These are phyloP conservation scores for Centropus bengalensis DNA, from an alignment of 2,113 vertebrate genomes.

Conservation along the genomic window DNA sequence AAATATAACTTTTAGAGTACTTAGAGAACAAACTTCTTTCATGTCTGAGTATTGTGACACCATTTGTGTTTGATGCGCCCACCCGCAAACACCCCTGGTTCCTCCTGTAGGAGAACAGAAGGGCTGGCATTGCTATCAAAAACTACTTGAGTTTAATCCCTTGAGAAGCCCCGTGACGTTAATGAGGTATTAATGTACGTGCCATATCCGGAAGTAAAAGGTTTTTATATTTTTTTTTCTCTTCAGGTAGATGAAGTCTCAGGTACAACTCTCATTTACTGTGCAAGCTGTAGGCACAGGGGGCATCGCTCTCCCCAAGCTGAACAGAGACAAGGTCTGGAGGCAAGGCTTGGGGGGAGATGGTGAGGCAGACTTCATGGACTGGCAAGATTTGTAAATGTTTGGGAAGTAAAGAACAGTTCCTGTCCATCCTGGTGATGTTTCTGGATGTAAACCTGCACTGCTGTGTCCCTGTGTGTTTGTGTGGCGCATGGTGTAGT, in stretches of 20 bases:
- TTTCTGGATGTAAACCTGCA: no score
- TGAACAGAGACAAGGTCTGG: no score
- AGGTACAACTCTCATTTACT: not conserved
- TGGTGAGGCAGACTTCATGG: no score
- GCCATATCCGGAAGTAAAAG: not conserved
- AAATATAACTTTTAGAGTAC: not conserved
- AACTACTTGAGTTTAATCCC: not conserved
- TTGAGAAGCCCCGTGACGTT: not conserved
- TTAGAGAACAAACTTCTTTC: not conserved
- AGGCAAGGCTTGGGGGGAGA: no score
- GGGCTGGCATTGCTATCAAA: not conserved
- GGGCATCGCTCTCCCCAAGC: no score
- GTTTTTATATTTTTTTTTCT: not conserved
- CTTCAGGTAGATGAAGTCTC: not conserved
- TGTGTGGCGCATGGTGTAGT: no score
- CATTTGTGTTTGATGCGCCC: not conserved
- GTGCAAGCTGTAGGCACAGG: no score
- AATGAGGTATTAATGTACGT: not conserved
- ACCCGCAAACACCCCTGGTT: no score
- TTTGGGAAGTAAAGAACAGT: not conserved
- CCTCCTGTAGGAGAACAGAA: not conserved
- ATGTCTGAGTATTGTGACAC: no score
- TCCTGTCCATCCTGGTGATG: not conserved
- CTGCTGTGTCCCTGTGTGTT: not conserved
- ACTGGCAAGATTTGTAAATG: no score